These are phyloP conservation scores for Nannobrachium achirus DNA, from an alignment of 2,113 vertebrate genomes.

Conservation along the genomic window DNA sequence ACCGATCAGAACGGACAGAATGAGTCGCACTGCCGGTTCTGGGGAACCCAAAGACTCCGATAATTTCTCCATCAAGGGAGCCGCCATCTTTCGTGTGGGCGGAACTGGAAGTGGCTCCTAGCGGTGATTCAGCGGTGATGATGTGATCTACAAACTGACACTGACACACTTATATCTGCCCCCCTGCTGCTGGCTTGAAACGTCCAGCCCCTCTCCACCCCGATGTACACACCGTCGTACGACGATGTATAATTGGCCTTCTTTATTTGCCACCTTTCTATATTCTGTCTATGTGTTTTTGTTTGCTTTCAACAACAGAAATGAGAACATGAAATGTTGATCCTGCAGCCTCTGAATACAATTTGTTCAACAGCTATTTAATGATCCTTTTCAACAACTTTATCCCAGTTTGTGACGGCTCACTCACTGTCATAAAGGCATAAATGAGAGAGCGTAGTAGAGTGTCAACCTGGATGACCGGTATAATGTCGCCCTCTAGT, in stretches of 20 bases:
- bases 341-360: no score
- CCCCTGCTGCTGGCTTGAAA: slow-evolving; percentile 3
- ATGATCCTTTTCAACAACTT: no score
- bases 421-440: no score
- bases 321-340: no score
- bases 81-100: slow-evolving; percentile 83
- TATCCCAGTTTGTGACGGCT: no score
- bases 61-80: slow-evolving; percentile 80
- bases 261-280: slow-evolving; percentile 13
- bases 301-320: neutral
- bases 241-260: neutral
- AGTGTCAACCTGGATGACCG: neutral
- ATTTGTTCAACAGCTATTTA: no score
- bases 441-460: no score
- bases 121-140: slow-evolving; percentile 54
- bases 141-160: slow-evolving; percentile 29
- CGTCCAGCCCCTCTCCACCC: slow-evolving; percentile 12
- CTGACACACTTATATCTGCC: slow-evolving; percentile 34
- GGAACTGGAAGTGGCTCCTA: slow-evolving; percentile 77
- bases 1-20: slow-evolving; percentile 91
- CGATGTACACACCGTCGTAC: neutral
- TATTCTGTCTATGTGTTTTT: neutral
- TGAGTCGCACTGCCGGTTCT: slow-evolving; percentile 90
- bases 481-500: slow-evolving; percentile 6
- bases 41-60: slow-evolving; percentile 88